Conservation (phyloP, 2,113 vertebrate species). For the Prochilodus magdalenae region DNA sequence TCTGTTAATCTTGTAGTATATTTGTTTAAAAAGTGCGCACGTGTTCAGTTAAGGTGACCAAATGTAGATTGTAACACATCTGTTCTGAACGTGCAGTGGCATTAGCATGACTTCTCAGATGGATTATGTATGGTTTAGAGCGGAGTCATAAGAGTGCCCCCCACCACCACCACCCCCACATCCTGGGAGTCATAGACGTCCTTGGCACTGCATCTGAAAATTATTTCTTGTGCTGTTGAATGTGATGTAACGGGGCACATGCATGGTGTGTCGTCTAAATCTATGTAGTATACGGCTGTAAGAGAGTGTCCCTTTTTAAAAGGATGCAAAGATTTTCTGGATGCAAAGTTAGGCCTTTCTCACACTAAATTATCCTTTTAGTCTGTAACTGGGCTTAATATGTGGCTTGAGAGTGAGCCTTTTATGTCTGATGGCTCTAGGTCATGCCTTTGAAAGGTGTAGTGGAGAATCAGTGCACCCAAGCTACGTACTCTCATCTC, state of each 20-base stretch:
- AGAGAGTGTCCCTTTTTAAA: constrained; percentile 26
- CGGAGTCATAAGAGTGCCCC: constrained; percentile 24
- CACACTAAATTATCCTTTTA: background rate
- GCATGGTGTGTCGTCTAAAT: constrained; percentile 19
- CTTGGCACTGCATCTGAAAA: constrained; percentile 25
- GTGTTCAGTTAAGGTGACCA: background rate
- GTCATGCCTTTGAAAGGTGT: constrained; percentile 14
- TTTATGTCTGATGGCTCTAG: constrained; percentile 7
- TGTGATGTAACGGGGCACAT: constrained; percentile 25
- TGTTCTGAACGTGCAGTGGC: background rate
- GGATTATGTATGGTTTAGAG: constrained; percentile 30
- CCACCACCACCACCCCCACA: no score
- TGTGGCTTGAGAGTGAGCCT: background rate
- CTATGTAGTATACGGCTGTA: constrained; percentile 11
- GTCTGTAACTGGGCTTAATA: background rate
- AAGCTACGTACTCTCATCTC: background rate
- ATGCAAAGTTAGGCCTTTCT: background rate
- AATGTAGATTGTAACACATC: background rate
- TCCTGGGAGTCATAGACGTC: constrained; percentile 16
- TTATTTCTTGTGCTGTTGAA: background rate
- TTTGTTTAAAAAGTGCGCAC: no score
- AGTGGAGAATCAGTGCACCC: constrained; percentile 27
- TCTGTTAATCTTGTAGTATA: no score
- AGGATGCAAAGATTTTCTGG: background rate
- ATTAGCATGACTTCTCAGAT: background rate